Base-by-base conservation (phyloP, 1,140 invertebrate species). In the Ceratina australensis region DNA sequence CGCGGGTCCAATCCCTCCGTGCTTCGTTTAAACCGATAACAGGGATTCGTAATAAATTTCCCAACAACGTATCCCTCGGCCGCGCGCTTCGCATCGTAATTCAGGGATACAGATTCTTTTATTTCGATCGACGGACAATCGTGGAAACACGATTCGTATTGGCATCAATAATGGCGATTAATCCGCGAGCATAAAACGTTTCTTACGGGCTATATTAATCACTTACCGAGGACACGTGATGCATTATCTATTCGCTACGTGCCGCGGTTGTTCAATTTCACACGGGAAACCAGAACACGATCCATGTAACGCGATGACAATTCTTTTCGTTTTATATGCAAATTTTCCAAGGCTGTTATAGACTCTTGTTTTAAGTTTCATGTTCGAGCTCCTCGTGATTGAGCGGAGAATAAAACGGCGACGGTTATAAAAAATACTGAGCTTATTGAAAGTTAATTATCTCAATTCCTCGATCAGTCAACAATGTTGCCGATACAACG, bases 201-300 rank as follows among this genome's bases (percentile, higher is more conserved):
- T 72, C 64, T 24, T 47, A 57, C 4, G 49, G 49, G 13, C 10
- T 16, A 22, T 22, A 18, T 47, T 56, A 54, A 47, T 64, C 59
- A 2, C 0, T 63, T 20, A 50, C 57, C 22, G 42, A 2, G n/a
- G 20, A 2, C 57, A 7, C 33, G 49, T 4, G 10, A 16, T 2
- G 16, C 20, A 64, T 73, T 22, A 56, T n/a, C 20, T 16, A 71
- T 63, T 22, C 33, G 24, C 22, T 13, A 15, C 22, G 33, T 50
- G 10, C 33, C 33, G 4, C 7, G 18, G 8, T 33, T 59, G 61
- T n/a, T 50, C 33, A 24, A 24, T 67, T 63, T 15, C 54, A 18
- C 56, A n/a, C 28, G 56, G 68, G 60, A 49, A 73, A 47, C 18
- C 13, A 47, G 24, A 67, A 78, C 54, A 54, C 42, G 63, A 63